Conservation (phyloP, 2,113 vertebrate species). For the Nothoprocta pentlandii region DNA sequence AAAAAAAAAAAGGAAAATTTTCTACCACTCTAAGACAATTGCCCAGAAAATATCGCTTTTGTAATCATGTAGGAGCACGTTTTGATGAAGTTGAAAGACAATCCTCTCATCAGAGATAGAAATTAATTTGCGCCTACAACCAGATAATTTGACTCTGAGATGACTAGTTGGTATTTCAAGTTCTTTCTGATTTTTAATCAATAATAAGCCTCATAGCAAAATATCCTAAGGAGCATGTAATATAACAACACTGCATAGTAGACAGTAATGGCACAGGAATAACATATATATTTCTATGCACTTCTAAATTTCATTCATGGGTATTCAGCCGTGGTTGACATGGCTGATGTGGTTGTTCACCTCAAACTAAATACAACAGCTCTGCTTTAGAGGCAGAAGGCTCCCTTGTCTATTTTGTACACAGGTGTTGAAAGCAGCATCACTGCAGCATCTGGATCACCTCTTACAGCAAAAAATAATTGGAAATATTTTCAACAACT, state of each 20-base stretch:
- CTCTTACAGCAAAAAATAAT: background rate
- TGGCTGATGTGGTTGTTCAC: background rate
- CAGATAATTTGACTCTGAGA: background rate
- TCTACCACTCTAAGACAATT: background rate
- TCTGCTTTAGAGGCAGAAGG: background rate
- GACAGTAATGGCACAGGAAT: background rate
- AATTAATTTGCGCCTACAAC: background rate
- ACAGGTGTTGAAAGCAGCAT: background rate
- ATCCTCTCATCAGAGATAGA: background rate
- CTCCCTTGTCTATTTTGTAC: background rate
- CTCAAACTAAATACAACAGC: background rate
- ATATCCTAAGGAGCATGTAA: background rate
- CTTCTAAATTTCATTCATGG: background rate
- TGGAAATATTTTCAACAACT: background rate
- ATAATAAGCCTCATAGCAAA: background rate
- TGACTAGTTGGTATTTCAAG: background rate
- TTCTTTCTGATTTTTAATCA: background rate
- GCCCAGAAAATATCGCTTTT: background rate
- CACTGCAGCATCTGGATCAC: background rate
- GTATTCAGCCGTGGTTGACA: background rate
- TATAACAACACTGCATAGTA: background rate
- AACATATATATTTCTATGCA: background rate
- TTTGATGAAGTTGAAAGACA: background rate
- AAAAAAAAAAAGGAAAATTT: background rate
- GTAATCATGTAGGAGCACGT: background rate